Percentiles rank a stretch among this genome's conserved stretches.
Conservation (phyloP, 2,113 vertebrate species). For the Phalacrocorax brasilianus region DNA sequence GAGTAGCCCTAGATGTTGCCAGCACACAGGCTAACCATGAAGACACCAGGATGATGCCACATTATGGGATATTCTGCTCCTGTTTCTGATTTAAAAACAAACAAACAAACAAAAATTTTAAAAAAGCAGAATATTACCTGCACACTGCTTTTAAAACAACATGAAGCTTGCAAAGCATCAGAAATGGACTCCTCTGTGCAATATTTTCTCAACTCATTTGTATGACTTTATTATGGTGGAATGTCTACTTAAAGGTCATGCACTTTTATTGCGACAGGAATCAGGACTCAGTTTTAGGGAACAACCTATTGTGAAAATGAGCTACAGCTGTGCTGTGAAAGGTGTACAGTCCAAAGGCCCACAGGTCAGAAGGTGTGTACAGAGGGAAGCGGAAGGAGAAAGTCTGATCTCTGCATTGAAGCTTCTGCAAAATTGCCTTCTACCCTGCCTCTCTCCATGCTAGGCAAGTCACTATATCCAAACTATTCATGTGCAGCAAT, state of each 20-base stretch:
- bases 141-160: background rate
- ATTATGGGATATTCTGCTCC: background rate
- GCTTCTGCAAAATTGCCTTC: background rate
- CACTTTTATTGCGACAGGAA: background rate
- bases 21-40: background rate
- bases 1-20: background rate
- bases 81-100: background rate
- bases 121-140: background rate
- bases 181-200: background rate
- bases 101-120: fast-evolving
- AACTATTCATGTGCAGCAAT: background rate
- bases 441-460: background rate
- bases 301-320: background rate
- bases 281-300: background rate
- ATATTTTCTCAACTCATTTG: fast-evolving
- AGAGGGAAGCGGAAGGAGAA: background rate
- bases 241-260: background rate
- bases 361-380: background rate
- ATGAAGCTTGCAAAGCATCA: background rate
- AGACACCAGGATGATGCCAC: background rate
- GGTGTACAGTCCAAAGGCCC: background rate
- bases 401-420: background rate
- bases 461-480: background rate
- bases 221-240: background rate
- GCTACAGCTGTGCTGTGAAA: background rate